phyloP scores from a whole-genome alignment of 2,113 vertebrate species.

The Platanista minor region DNA sequence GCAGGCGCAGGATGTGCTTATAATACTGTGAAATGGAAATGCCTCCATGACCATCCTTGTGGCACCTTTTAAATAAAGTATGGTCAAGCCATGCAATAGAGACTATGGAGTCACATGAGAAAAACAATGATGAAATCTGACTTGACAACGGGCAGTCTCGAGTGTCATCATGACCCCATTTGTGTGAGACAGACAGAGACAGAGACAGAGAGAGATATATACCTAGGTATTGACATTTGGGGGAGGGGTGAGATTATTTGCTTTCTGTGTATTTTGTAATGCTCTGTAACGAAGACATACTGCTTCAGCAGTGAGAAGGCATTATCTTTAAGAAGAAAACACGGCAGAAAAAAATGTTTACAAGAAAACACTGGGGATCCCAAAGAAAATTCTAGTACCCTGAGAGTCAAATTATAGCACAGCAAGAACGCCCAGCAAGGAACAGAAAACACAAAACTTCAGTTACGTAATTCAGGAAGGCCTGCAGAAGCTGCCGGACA shows the following conservation, averaged over 20 bases:
- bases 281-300: neutral
- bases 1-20: neutral
- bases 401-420: slow-evolving; percentile 38
- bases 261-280: neutral
- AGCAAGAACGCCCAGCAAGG: slow-evolving; percentile 38
- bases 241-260: neutral
- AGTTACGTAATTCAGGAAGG: slow-evolving; percentile 50
- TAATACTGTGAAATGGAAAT: neutral
- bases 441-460: slow-evolving; percentile 49
- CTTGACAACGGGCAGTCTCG: neutral
- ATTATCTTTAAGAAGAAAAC: slow-evolving; percentile 14
- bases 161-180: neutral
- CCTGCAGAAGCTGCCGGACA: slow-evolving; percentile 37
- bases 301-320: neutral
- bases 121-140: neutral
- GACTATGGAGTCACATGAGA: accelerated
- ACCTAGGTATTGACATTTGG: neutral
- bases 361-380: slow-evolving; percentile 18
- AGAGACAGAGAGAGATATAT: neutral
- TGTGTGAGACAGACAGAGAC: neutral
- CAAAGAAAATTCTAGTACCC: slow-evolving; percentile 44
- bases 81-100: neutral
- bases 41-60: neutral
- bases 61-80: neutral
- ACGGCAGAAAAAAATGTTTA: neutral